phyloP scores from a whole-genome alignment of 2,113 vertebrate genomes.

The Epinephelus fuscoguttatus region DNA sequence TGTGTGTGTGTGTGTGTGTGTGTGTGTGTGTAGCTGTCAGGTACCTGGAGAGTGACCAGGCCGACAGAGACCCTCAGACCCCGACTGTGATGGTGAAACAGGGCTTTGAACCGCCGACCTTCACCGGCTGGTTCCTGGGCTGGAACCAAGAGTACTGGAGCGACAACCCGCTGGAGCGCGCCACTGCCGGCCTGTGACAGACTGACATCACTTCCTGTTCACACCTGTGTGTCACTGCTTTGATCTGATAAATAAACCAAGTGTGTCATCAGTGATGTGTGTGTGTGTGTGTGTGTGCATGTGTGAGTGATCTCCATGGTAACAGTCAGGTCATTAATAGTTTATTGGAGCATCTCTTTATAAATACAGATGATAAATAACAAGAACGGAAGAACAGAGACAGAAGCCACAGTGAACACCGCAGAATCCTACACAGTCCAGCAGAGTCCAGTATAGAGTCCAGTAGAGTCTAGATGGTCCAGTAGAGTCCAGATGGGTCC shows the following conservation, averaged over 20 bases:
- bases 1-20: too few relatives aligned
- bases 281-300: neutral
- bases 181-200: constrained; percentile 64
- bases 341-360: constrained; percentile 70
- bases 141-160: constrained; percentile 90
- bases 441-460: neutral
- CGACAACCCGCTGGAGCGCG: constrained; percentile 44
- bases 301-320: too few relatives aligned
- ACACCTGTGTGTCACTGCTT: neutral
- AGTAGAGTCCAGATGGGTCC: neutral
- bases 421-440: neutral
- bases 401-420: constrained; percentile 37
- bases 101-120: constrained; percentile 90
- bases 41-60: constrained; percentile 89
- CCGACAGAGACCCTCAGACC: constrained; percentile 85
- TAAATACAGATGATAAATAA: constrained; percentile 73
- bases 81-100: constrained; percentile 84
- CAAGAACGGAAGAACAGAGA: constrained; percentile 39
- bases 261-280: neutral
- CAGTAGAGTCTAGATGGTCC: neutral
- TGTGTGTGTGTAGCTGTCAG: constrained; percentile 78
- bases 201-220: constrained; percentile 37
- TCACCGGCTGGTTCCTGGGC: constrained; percentile 94
- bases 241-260: neutral
- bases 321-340: neutral